Percentiles rank a stretch among this genome's conserved stretches.
Evolutionary conservation across 1,140 invertebrate species (phyloP).

Genomic region (Goniozus legneri): DNA sequence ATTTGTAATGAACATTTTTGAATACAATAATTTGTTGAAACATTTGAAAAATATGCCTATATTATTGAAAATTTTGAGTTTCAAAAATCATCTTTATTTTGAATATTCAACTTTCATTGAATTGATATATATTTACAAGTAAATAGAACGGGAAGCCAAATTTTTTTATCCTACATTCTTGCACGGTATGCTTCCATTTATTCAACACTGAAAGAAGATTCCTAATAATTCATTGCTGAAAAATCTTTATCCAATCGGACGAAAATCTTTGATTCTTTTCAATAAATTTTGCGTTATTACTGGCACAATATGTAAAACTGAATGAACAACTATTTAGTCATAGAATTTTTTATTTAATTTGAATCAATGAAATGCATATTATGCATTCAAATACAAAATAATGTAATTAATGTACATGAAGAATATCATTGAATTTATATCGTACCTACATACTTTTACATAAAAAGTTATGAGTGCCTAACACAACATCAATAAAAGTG

Average conservation of each 20-base stretch:
- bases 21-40: background rate
- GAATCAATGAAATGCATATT: no score
- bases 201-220: no score
- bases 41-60: background rate
- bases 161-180: slow-evolving; percentile 14
- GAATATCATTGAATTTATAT: background rate
- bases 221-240: no score
- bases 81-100: no score
- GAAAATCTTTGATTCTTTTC: no score
- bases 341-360: no score
- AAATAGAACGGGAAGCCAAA: background rate
- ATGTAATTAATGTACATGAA: background rate
- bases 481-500: no score
- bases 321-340: no score
- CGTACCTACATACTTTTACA: background rate
- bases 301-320: no score
- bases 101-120: no score
- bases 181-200: slow-evolving; percentile 8
- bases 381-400: background rate
- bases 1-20: background rate
- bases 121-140: background rate
- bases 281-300: no score
- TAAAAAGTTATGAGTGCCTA: background rate
- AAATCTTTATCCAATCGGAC: no score
- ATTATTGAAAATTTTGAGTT: background rate